Conservation (phyloP, 2,113 vertebrate species). For the Hypocryptadius cinnamomeus region DNA sequence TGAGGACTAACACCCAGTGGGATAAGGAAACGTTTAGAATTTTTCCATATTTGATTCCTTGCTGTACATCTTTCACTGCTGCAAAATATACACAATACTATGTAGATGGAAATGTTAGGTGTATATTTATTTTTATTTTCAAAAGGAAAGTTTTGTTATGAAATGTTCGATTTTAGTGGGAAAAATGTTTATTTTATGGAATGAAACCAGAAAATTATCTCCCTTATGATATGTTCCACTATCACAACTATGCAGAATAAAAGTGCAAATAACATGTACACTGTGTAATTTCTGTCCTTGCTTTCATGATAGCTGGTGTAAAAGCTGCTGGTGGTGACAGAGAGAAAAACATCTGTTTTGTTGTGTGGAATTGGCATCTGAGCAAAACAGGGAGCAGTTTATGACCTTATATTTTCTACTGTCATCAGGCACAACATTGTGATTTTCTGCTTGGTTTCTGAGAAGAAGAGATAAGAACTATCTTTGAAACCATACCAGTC, state of each 20-base stretch:
- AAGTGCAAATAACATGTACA: not conserved
- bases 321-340: not conserved
- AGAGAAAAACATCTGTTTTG: not conserved
- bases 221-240: not conserved
- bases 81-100: not conserved
- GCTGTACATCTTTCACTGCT: not conserved
- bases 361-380: not conserved
- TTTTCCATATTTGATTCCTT: not conserved
- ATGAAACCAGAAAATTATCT: not conserved
- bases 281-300: not conserved
- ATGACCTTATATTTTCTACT: not conserved
- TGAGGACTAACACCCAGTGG: not conserved
- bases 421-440: not conserved
- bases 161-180: not conserved
- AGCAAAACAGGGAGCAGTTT: not conserved
- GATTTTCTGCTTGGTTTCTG: slow-evolving; percentile 19
- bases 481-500: not conserved
- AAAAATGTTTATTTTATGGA: not conserved
- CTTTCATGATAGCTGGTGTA: not conserved
- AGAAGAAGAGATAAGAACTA: not conserved
- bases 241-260: not conserved
- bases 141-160: not conserved
- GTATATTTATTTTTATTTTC: not conserved
- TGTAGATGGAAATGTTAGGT: not conserved
- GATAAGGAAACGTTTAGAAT: not conserved